Evolutionary conservation across 2,113 vertebrate genomes (phyloP), one percentile per base, ranked within the genome.

Genomic region (Myiagra hebetior): DNA sequence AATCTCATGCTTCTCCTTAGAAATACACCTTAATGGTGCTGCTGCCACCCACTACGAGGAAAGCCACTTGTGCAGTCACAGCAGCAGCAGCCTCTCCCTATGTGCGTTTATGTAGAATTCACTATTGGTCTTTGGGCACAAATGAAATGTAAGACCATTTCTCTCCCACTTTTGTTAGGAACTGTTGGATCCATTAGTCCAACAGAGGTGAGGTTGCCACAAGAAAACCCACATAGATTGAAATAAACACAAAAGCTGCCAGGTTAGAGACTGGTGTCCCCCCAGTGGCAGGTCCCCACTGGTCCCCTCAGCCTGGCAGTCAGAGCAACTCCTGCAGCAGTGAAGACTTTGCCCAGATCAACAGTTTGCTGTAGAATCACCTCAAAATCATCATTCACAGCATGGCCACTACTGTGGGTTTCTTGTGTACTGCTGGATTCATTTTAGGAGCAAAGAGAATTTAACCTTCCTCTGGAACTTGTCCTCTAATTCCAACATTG

Each of bases 101-200:
- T 0, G 0, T 16, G n/a, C 7, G 2, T 35, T 56, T 15, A 62
- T 8, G 39, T 26, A 73, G 44, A 87, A 84, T 17, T 84, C 59
- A 33, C 0, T 44, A 53, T 2, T 24, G 12, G 22, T 28, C 50
- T 89, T n/a, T 3, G 27, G 33, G 22, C 46, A 52, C 47, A 56
- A 75, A 60, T 30, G 3, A 81, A 50, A 63, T 3, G 1, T 0
- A 47, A 52, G 76, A 56, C 13, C 2, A n/a, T 68, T 84, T 46
- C 26, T 85, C 55, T 60, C n/a, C 15, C 18, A 4, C 18, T 41
- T 55, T 57, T 56, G 20, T 98, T 99, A 55, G 98, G 98, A 99
- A 98, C 98, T 41, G 98, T 98, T 92, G 99, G 99, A 81, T 99
- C 39, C 64, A 78, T 52, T n/a, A 60, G 39, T 30, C 33, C 59